These are phyloP conservation scores for Microctenopoma lineatum DNA, from an alignment of 2,797 vertebrate genomes.

Conservation along the genomic window DNA sequence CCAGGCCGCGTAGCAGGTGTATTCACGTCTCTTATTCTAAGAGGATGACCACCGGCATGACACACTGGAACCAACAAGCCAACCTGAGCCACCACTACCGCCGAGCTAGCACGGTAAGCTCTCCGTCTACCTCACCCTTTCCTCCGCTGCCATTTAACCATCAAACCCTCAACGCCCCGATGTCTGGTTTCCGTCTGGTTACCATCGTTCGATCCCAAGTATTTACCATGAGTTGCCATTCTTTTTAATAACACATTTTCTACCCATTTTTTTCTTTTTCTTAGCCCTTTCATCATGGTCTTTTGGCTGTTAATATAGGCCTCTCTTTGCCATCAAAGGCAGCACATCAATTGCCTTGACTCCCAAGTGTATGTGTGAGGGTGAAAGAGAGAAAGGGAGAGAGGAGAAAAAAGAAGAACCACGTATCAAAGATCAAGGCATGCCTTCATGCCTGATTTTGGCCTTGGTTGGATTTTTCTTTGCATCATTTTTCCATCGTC, in stretches of 20 bases:
- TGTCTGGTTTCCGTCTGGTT: slow-evolving; percentile 68
- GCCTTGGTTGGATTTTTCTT: slow-evolving; percentile 65
- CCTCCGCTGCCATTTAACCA: slow-evolving; percentile 63
- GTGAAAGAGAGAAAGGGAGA: slow-evolving; percentile 73
- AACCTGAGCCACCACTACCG: slow-evolving; percentile 58
- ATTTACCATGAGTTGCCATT: slow-evolving; percentile 67
- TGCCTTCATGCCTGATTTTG: slow-evolving; percentile 78
- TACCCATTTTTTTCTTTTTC: slow-evolving; percentile 71
- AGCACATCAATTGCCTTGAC: slow-evolving; percentile 86
- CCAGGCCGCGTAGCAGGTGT: slow-evolving; percentile 26
- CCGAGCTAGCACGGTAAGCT: slow-evolving; percentile 78
- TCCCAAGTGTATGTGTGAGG: slow-evolving; percentile 81
- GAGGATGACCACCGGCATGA: slow-evolving; percentile 62
- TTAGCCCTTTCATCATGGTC: slow-evolving; percentile 78
- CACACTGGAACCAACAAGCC: slow-evolving; percentile 63
- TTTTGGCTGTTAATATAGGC: slow-evolving; percentile 79
- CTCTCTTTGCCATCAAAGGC: slow-evolving; percentile 83
- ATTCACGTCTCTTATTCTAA: slow-evolving; percentile 31
- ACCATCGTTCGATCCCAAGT: slow-evolving; percentile 61
- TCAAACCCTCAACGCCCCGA: slow-evolving; percentile 59
- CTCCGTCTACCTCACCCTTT: slow-evolving; percentile 63
- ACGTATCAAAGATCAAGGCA: slow-evolving; percentile 81
- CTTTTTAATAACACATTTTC: slow-evolving; percentile 74
- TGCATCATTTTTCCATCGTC: slow-evolving; percentile 67
- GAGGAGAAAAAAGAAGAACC: slow-evolving; percentile 70